Conservation (phyloP, 2,113 vertebrate genomes). For the Loxodonta africana region DNA sequence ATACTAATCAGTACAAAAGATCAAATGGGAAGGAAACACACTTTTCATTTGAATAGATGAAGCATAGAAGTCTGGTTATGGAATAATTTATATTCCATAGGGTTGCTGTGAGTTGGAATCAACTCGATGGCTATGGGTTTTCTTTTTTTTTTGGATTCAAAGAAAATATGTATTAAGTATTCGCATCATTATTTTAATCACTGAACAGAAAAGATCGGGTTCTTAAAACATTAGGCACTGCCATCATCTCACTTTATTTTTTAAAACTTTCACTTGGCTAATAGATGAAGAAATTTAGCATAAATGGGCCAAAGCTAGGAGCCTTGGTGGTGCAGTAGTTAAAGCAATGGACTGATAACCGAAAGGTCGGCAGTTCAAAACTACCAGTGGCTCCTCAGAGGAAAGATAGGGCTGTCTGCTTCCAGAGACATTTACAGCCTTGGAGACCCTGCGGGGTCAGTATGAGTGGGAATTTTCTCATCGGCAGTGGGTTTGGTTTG, state of each 20-base stretch:
- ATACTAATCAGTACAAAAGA: slow-evolving; percentile 24
- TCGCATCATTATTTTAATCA: not conserved
- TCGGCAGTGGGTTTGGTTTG: too few species aligned
- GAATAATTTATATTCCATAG: not conserved
- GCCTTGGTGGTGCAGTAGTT: too few species aligned
- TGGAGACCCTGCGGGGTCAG: too few species aligned
- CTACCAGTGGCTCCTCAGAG: too few species aligned
- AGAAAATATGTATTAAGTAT: not conserved
- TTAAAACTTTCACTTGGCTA: not conserved
- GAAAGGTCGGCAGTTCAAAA: too few species aligned
- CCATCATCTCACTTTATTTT: not conserved
- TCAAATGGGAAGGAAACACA: slow-evolving; percentile 16
- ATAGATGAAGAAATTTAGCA: not conserved
- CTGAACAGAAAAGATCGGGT: not conserved
- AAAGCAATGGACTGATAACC: too few species aligned
- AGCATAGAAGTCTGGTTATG: not conserved
- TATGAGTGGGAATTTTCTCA: too few species aligned
- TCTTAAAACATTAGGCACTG: not conserved
- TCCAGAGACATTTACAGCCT: too few species aligned
- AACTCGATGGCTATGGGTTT: too few species aligned
- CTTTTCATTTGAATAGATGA: slow-evolving; percentile 21
- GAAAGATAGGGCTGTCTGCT: too few species aligned
- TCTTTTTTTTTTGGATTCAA: not conserved
- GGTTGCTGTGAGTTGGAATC: too few species aligned
- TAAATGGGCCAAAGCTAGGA: not conserved